These are phyloP conservation scores for Onthophagus sagittarius DNA, from an alignment of 2,888 invertebrate genomes.

Conservation along the genomic window DNA sequence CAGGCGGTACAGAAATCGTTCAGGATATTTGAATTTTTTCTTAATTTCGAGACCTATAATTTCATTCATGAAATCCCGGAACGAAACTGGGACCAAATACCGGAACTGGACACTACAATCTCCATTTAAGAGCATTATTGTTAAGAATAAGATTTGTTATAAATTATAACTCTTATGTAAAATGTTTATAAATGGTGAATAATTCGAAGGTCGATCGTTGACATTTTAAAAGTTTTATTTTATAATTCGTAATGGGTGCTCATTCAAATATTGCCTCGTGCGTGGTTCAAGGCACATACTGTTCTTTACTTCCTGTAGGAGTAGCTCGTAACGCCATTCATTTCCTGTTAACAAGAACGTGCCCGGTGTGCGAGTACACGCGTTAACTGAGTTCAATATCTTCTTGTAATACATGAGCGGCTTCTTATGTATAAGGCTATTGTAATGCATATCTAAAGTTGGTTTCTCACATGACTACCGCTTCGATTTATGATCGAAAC, in stretches of 20 bases:
- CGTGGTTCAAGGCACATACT: background rate
- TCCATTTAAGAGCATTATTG: no score
- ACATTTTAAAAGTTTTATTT: background rate
- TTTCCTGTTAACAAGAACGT: background rate
- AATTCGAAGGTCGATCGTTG: background rate
- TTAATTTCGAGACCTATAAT: no score
- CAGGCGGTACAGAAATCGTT: no score
- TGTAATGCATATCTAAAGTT: background rate
- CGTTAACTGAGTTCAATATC: background rate
- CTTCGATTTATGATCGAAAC: background rate
- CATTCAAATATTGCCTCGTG: background rate
- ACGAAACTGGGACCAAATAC: no score
- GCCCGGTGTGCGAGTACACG: background rate
- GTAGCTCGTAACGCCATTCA: background rate
- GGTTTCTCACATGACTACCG: background rate
- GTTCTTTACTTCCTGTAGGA: background rate
- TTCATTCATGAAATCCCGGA: no score
- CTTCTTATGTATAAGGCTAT: background rate
- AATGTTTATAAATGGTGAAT: background rate
- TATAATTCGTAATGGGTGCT: background rate
- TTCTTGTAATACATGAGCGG: background rate
- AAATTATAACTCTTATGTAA: no score
- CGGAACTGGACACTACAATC: no score
- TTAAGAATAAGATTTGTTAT: no score
- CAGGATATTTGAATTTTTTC: no score